Evolutionary conservation across 1,140 invertebrate species (phyloP).

Genomic region (Carposina sasakii): DNA sequence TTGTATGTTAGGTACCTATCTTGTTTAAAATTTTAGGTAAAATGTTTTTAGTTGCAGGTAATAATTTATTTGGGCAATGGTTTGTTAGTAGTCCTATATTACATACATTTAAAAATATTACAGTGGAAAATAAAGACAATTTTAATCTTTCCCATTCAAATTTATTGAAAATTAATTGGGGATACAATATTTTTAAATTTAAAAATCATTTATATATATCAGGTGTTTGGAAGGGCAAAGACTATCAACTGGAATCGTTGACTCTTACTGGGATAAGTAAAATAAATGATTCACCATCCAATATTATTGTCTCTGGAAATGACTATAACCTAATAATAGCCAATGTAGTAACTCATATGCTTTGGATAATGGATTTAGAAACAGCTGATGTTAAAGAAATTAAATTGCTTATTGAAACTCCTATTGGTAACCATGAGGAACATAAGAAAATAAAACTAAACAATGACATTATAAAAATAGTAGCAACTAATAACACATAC

Average conservation of each 20-base stretch:
- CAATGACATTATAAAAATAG: constrained; percentile 34
- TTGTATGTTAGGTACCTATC: too few relatives aligned
- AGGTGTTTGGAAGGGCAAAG: constrained; percentile 35
- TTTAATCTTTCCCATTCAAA: constrained; percentile 24
- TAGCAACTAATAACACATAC: constrained; percentile 29
- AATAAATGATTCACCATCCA: constrained; percentile 2
- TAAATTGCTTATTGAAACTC: constrained; percentile 28
- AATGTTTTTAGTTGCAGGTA: constrained; percentile 44
- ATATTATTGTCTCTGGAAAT: constrained; percentile 34
- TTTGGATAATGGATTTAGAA: constrained; percentile 41
- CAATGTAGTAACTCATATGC: constrained; percentile 17
- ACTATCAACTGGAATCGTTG: constrained; percentile 31
- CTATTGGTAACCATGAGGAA: constrained; percentile 19
- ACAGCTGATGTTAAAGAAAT: constrained; percentile 29
- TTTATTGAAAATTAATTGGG: constrained; percentile 43
- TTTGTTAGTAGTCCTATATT: constrained; percentile 29
- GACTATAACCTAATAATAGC: constrained; percentile 42
- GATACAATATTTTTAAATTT: constrained; percentile 48
- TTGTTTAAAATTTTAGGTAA: too few relatives aligned
- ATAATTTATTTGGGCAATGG: constrained; percentile 60
- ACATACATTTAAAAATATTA: constrained; percentile 29
- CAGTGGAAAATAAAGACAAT: constrained; percentile 11
- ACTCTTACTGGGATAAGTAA: constrained; percentile 7
- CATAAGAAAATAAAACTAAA: constrained; percentile 26
- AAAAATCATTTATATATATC: constrained; percentile 33